Conservation (phyloP, 2,888 invertebrate species). For the Nomada fucata region DNA sequence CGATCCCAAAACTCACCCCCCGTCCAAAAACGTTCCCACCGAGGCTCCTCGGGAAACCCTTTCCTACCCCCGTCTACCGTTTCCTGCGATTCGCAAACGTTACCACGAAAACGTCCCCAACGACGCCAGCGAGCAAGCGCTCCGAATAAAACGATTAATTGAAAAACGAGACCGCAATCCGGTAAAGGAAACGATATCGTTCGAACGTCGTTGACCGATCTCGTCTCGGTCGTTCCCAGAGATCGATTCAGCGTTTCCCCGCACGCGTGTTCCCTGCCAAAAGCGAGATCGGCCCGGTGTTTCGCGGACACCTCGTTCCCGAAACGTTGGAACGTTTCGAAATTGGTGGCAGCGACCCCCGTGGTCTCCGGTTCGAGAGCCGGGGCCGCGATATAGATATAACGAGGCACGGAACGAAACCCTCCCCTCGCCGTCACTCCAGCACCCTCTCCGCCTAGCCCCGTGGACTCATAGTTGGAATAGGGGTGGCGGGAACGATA, state of each 20-base stretch:
- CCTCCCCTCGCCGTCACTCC: conserved; percentile 33
- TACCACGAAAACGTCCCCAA: neutral
- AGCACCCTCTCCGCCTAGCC: conserved; percentile 45
- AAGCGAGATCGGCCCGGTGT: conserved; percentile 39
- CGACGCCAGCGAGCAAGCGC: neutral
- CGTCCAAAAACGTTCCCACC: too few species aligned
- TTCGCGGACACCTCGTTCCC: conserved; percentile 45
- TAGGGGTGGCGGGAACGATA: conserved; percentile 62
- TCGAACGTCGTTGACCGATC: conserved; percentile 1
- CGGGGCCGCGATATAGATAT: conserved; percentile 64
- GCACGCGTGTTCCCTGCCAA: neutral
- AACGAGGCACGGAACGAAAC: conserved; percentile 64
- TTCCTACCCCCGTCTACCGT: too few species aligned
- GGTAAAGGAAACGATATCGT: neutral
- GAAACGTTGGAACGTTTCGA: conserved; percentile 55
- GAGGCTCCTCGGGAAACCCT: too few species aligned
- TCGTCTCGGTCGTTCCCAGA: conserved; percentile 1
- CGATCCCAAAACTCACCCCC: too few species aligned
- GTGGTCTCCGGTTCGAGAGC: conserved; percentile 57
- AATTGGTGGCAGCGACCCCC: conserved; percentile 66
- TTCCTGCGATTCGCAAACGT: too few species aligned
- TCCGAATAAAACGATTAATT: neutral
- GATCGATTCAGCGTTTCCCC: conserved; percentile 27
- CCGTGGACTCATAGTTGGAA: conserved; percentile 60
- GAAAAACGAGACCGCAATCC: neutral